Evolutionary conservation across 2,888 invertebrate genomes (phyloP), one percentile per base, ranked within the genome.

Genomic region (Augochlorella aurata): DNA sequence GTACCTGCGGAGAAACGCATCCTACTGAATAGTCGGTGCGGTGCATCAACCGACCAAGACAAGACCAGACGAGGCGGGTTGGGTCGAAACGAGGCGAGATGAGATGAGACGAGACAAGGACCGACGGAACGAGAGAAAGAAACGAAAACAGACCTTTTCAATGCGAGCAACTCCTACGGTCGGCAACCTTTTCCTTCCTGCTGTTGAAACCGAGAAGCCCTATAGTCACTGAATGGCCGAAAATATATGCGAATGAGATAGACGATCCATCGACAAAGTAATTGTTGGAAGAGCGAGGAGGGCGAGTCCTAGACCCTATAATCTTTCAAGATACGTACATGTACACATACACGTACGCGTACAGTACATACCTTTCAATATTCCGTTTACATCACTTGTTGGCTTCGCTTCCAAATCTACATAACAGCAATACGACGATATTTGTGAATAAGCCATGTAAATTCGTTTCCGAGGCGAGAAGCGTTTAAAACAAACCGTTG

Each of bases 1-100:
- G 87, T 90, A 90, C 90, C 90, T 90, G 89, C 85, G 80, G 71
- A 71, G 84, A 81, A 82, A 79, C 81, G 73, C 83, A 85, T 83
- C 88, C 87, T 87, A 77, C 85, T 86, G 85, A 85, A 81, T 74
- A 81, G 79, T 70, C 70, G 78, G 73, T 84, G 84, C 70, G 78
- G 73, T 84, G 84, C 81, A 83, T 85, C 81, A 52, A 75, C 65
- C 58, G 68, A 63, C 58, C 58, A 47, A 74, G 38, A 29, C 38
- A 16, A 16, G 61, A 38, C 18, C 8, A 18, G 61, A 63, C 8
- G 8, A 3, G 61, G 9, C 61, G 61, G 38, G 63, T 38, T 29
- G 38, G 38, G 63, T 0, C 63, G 63, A 14, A 10, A 10, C 47
- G 47, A 49, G 38, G 38, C 61, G 29, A 16, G 29, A 61, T 29